phyloP scores from a whole-genome alignment of 1,140 invertebrate species.

The Drosophila mauritiana region DNA sequence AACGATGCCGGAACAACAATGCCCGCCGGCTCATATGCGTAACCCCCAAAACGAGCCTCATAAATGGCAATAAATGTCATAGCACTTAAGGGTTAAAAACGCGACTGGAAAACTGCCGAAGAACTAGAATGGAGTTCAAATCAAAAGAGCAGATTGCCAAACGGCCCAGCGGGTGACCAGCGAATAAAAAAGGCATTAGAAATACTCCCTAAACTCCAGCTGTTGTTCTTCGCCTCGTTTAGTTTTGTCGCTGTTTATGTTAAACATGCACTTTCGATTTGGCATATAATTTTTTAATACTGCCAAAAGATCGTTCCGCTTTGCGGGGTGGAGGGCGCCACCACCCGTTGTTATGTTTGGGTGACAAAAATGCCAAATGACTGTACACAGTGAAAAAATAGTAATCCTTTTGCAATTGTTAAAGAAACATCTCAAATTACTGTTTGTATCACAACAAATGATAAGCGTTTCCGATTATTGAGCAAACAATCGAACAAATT shows the following conservation, averaged over 20 bases:
- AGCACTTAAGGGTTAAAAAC: slow-evolving; percentile 76
- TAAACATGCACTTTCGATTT: slow-evolving; percentile 82
- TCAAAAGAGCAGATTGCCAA: slow-evolving; percentile 64
- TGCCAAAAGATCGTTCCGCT: slow-evolving; percentile 3
- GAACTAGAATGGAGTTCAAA: slow-evolving; percentile 25
- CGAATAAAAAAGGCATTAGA: slow-evolving; percentile 58
- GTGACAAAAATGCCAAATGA: slow-evolving; percentile 80
- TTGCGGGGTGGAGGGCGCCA: slow-evolving; percentile 8
- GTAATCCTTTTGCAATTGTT: no score
- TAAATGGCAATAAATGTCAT: slow-evolving; percentile 77
- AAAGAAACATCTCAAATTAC: no score
- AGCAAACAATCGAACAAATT: no score
- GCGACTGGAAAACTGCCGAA: slow-evolving; percentile 6
- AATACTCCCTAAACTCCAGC: slow-evolving; percentile 39
- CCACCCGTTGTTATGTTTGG: slow-evolving; percentile 69
- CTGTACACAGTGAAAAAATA: slow-evolving; percentile 29
- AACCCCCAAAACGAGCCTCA: slow-evolving; percentile 73
- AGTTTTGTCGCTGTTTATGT: slow-evolving; percentile 69
- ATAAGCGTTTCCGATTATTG: no score
- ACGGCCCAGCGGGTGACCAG: slow-evolving; percentile 59
- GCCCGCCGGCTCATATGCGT: slow-evolving; percentile 59
- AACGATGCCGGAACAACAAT: slow-evolving; percentile 48
- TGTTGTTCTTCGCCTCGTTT: slow-evolving; percentile 33
- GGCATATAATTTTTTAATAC: slow-evolving; percentile 82
- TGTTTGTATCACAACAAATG: no score